Conservation (phyloP, 2,113 vertebrate genomes). For the Pithys albifrons region DNA sequence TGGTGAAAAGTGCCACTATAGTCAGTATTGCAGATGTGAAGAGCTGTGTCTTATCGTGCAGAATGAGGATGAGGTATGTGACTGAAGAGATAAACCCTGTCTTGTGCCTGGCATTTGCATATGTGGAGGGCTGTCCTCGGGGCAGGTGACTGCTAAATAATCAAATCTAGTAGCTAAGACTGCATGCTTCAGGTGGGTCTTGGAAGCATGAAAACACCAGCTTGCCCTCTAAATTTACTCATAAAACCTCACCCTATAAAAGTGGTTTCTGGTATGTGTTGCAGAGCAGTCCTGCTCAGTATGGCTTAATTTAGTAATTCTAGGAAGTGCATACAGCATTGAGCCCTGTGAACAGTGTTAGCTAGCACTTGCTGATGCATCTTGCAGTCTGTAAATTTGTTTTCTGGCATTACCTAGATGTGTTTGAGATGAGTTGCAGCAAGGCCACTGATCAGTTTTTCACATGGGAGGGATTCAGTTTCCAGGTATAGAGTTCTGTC, state of each 20-base stretch:
- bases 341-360: not conserved
- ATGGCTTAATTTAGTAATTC: not conserved
- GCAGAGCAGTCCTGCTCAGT: fast-evolving
- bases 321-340: fast-evolving
- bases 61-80: fast-evolving
- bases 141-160: not conserved
- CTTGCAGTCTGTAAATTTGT: not conserved
- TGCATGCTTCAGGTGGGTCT: not conserved
- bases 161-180: not conserved
- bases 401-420: not conserved
- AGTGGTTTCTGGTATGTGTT: not conserved
- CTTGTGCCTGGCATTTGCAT: not conserved
- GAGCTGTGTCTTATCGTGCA: not conserved
- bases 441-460: not conserved
- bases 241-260: not conserved
- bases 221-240: not conserved
- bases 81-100: not conserved
- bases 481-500: not conserved
- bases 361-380: not conserved
- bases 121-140: not conserved
- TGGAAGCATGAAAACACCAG: not conserved
- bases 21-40: not conserved
- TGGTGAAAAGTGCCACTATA: too few relatives aligned
- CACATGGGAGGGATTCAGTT: not conserved
- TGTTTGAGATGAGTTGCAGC: not conserved